Base-by-base conservation (phyloP, 2,888 invertebrate species). In the Macaria liturata region DNA sequence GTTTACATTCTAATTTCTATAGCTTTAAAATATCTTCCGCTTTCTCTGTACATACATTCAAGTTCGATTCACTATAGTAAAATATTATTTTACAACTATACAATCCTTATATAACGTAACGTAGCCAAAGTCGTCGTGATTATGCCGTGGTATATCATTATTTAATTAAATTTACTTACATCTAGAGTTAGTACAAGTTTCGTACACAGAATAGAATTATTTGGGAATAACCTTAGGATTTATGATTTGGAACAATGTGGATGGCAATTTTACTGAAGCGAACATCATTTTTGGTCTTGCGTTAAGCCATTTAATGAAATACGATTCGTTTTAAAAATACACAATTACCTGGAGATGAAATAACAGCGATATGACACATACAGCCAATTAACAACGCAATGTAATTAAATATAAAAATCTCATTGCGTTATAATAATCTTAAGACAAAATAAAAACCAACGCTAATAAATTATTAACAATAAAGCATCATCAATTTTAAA, bases 91-190 rank as follows among this genome's bases (percentile, higher is more conserved):
- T 66, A 73, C 75, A 69, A 65, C 70, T 79, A 75, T 80, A 80
- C 79, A 81, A 69, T 79, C 74, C 75, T 78, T 61, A 70, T 49
- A 55, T 61, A 51, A 71, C 78, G 69, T 62, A 75, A 71, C 79
- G 69, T 62, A 75, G 81, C 83, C 82, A 57, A 68, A 69, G 78
- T 83, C 80, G 74, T 74, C 78, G 77, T 79, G 67, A 56, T 71
- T 59, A 54, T 46, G 32, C 52, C 45, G 49, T 46, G 40, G 7
- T 48, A 45, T 50, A 44, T 37, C 7, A 37, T 37, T 37, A 37
- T 37, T 6, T 6, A 49, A 45, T 48, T 4, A 30, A 44, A 37
- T 54, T 39, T 50, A 9, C 20, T 20, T 31, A 20, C 20, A n/a
- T 42, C 43, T 51, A 37, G n/a, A 51, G 3, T 51, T 39, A 37